Evolutionary conservation across 2,888 invertebrate genomes (phyloP).

Genomic region (Gandaritis pyraliata): DNA sequence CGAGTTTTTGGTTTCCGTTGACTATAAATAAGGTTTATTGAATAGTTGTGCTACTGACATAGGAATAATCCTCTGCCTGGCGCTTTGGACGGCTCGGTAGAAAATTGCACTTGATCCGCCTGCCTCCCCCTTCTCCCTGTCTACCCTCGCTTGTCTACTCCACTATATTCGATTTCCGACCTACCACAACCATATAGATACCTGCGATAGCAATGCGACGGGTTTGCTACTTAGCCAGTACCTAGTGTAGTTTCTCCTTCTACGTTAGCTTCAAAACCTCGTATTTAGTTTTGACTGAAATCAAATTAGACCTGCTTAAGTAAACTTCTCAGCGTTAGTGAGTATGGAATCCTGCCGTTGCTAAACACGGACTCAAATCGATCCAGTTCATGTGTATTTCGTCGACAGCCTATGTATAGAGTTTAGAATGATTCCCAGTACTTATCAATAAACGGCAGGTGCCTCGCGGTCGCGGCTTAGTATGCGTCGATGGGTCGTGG

Average conservation of each 20-base stretch:
- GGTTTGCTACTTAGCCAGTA: slow-evolving; percentile 4
- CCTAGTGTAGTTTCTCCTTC: not conserved
- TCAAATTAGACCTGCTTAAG: not conserved
- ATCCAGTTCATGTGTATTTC: not conserved
- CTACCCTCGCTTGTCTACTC: slow-evolving; percentile 54
- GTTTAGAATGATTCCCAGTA: slow-evolving; percentile 17
- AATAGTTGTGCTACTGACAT: slow-evolving; percentile 43
- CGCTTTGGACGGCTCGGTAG: slow-evolving; percentile 57
- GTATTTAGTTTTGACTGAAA: not conserved
- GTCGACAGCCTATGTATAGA: not conserved
- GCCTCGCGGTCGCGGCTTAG: slow-evolving; percentile 57
- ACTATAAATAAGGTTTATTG: slow-evolving; percentile 18
- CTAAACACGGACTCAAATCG: too few species aligned
- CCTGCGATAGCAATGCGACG: slow-evolving; percentile 19
- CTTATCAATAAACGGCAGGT: slow-evolving; percentile 54
- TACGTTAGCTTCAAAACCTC: not conserved
- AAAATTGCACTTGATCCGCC: slow-evolving; percentile 73
- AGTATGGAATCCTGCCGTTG: not conserved
- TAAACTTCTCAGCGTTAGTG: slow-evolving; percentile 1
- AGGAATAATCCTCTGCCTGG: slow-evolving; percentile 50
- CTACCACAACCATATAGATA: slow-evolving; percentile 52
- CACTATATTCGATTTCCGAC: slow-evolving; percentile 61
- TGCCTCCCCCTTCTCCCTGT: slow-evolving; percentile 48
- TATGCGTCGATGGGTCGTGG: slow-evolving; percentile 63
- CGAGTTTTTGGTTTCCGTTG: not conserved